A percentile compares a stretch with the other conserved stretches of the same genome.
phyloP scores from a whole-genome alignment of 1,140 invertebrate species.

The Mactra quadrangularis region DNA sequence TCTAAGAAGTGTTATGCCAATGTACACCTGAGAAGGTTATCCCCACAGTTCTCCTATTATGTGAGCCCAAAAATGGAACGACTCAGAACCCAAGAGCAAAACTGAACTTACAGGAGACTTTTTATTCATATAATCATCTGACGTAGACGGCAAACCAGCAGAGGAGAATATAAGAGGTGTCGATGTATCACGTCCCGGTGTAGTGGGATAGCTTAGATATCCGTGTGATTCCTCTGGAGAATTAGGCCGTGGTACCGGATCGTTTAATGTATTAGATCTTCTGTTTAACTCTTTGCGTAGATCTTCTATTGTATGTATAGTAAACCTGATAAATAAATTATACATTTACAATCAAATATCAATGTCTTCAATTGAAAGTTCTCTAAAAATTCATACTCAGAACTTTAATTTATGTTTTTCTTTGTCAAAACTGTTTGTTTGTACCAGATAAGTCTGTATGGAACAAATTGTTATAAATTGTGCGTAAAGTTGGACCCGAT shows the following conservation, averaged over 20 bases:
- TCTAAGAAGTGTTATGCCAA: too few species aligned
- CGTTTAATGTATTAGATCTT: conserved; percentile 58
- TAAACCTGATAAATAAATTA: conserved; percentile 65
- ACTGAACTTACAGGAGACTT: conserved; percentile 21
- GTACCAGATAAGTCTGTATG: too few species aligned
- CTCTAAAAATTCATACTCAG: too few species aligned
- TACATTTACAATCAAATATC: background rate
- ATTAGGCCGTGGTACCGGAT: conserved; percentile 66
- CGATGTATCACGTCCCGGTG: conserved; percentile 48
- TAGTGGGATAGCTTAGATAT: background rate
- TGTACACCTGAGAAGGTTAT: too few species aligned
- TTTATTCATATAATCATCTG: conserved; percentile 33
- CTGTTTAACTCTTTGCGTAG: conserved; percentile 70
- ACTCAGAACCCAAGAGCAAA: too few species aligned
- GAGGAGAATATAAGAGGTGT: conserved; percentile 66
- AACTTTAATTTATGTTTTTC: too few species aligned
- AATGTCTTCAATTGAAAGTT: too few species aligned
- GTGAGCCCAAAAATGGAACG: too few species aligned
- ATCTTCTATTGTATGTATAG: conserved; percentile 73
- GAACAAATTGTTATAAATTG: too few species aligned
- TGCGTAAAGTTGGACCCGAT: too few species aligned
- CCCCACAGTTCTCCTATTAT: too few species aligned
- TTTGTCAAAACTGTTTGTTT: too few species aligned
- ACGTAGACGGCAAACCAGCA: conserved; percentile 4
- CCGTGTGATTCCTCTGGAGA: conserved; percentile 64